These are phyloP conservation scores for Elysia chlorotica DNA, from an alignment of 1,140 invertebrate genomes.

Conservation along the genomic window DNA sequence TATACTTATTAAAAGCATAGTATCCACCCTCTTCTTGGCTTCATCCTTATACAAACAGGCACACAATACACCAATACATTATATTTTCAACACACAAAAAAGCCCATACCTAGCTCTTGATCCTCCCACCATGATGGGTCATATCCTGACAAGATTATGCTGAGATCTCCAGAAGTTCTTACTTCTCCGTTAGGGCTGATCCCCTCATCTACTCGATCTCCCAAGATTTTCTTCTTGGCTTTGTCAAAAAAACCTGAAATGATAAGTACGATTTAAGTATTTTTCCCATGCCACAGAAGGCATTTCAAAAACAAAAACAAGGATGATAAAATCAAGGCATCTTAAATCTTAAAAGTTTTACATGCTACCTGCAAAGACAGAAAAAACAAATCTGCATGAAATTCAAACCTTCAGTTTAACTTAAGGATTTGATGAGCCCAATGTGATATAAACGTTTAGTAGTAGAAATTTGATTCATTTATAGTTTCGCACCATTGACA, in stretches of 20 bases:
- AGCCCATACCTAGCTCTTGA: constrained; percentile 58
- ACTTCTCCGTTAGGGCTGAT: neutral
- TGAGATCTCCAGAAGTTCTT: neutral
- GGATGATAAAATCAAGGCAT: too few relatives aligned
- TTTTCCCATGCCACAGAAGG: neutral
- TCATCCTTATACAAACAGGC: too few relatives aligned
- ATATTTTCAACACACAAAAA: too few relatives aligned
- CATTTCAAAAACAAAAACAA: too few relatives aligned
- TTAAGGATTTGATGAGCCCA: neutral
- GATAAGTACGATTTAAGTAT: neutral
- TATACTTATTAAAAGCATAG: too few relatives aligned
- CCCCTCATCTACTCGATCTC: constrained; percentile 62
- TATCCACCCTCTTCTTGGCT: too few relatives aligned
- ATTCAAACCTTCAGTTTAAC: neutral
- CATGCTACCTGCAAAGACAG: too few relatives aligned
- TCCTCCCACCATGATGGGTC: constrained; percentile 53
- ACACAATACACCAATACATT: too few relatives aligned
- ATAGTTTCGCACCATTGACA: too few relatives aligned
- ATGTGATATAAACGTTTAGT: too few relatives aligned
- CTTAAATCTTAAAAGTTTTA: neutral
- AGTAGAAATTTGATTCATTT: too few relatives aligned
- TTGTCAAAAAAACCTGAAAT: constrained; percentile 79
- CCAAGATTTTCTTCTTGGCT: constrained; percentile 86
- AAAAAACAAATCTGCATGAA: too few relatives aligned
- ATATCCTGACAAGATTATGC: constrained; percentile 35